These are phyloP conservation scores for Galago senegalensis DNA, from an alignment of 2,797 vertebrate genomes.

Conservation along the genomic window DNA sequence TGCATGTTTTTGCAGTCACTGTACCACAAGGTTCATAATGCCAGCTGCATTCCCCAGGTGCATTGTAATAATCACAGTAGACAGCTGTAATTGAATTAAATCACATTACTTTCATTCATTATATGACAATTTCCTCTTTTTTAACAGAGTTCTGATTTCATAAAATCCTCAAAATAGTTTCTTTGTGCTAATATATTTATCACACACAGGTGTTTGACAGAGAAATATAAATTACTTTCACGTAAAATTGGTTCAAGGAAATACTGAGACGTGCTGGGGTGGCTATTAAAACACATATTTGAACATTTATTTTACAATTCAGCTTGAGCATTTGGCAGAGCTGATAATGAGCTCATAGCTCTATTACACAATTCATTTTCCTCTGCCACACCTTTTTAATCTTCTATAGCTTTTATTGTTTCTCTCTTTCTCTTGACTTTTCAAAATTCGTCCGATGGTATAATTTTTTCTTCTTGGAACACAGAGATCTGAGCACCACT, in stretches of 20 bases:
- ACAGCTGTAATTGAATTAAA: slow-evolving; percentile 87
- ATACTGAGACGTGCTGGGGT: slow-evolving; percentile 78
- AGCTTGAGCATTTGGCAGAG: slow-evolving; percentile 71
- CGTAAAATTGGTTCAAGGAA: slow-evolving; percentile 79
- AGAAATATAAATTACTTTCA: slow-evolving; percentile 75
- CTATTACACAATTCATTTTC: slow-evolving; percentile 64
- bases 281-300: slow-evolving; percentile 82
- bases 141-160: slow-evolving; percentile 83
- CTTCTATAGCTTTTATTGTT: slow-evolving; percentile 57
- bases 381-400: slow-evolving; percentile 58
- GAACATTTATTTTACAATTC: slow-evolving; percentile 74
- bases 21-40: slow-evolving; percentile 93
- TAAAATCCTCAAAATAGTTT: slow-evolving; percentile 84
- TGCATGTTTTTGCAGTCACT: slow-evolving; percentile 88
- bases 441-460: slow-evolving; percentile 39
- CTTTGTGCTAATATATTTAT: slow-evolving; percentile 85
- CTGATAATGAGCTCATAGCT: slow-evolving; percentile 61
- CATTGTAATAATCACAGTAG: slow-evolving; percentile 94
- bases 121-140: background rate
- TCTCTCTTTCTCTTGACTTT: slow-evolving; percentile 64
- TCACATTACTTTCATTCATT: slow-evolving; percentile 40
- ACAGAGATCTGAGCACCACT: slow-evolving; percentile 29
- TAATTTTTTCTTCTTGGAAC: slow-evolving; percentile 62
- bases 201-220: slow-evolving; percentile 83
- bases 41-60: slow-evolving; percentile 90